Conservation (phyloP, 2,797 vertebrate species). For the Sebastes cheni region DNA sequence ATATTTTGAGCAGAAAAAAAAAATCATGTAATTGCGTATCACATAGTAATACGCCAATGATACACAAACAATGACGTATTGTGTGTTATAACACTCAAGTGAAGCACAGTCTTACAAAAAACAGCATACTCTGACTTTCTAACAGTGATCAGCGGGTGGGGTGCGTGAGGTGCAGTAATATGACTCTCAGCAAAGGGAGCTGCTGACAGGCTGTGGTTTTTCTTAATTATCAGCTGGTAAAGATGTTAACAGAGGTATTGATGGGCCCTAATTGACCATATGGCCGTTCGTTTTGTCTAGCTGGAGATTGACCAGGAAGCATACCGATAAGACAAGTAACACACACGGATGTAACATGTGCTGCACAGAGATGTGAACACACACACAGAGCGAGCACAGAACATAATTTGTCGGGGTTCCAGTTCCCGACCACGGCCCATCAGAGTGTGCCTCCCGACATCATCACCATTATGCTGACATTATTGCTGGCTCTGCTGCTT, state of each 20-base stretch:
- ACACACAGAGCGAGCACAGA: conserved; percentile 16
- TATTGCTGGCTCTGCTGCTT: conserved; percentile 48
- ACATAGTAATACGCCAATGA: not conserved
- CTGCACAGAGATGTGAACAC: not conserved
- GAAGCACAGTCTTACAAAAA: not conserved
- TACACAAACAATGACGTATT: fast-evolving
- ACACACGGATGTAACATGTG: conserved; percentile 27
- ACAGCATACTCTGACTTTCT: not conserved
- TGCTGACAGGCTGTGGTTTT: conserved; percentile 68
- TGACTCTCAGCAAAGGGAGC: conserved; percentile 42
- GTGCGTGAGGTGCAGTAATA: conserved; percentile 6
- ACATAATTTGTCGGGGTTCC: conserved; percentile 39
- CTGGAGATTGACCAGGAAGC: conserved; percentile 63
- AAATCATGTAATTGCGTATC: not conserved
- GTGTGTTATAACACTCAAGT: not conserved
- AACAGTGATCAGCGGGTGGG: conserved; percentile 22
- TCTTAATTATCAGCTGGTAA: conserved; percentile 74
- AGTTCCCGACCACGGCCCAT: conserved; percentile 47
- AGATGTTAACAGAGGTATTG: conserved; percentile 76
- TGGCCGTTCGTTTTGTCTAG: conserved; percentile 71
- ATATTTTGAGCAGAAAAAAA: too few relatives aligned
- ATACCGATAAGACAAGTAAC: conserved; percentile 40
- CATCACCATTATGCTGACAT: conserved; percentile 42
- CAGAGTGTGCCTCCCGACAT: conserved; percentile 49
- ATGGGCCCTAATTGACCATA: conserved; percentile 82